Evolutionary conservation across 2,797 vertebrate genomes (phyloP).

Genomic region (Psittacula derbiana): DNA sequence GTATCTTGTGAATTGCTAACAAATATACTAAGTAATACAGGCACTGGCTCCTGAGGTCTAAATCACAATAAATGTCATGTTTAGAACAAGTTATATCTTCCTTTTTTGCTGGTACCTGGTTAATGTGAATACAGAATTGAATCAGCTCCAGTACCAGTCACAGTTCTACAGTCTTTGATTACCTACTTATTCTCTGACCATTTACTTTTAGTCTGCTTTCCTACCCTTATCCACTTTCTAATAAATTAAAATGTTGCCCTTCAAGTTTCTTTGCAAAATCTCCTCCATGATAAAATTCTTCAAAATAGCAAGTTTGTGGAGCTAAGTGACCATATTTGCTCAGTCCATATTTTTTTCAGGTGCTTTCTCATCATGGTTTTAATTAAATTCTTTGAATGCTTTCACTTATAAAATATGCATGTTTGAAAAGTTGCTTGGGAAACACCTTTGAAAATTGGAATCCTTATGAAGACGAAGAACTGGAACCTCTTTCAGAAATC

Average conservation of each 20-base stretch:
- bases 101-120: neutral
- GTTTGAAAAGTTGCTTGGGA: neutral
- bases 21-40: neutral
- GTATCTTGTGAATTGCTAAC: neutral
- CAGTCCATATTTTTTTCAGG: neutral
- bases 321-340: neutral
- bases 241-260: neutral
- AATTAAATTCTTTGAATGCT: neutral
- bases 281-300: neutral
- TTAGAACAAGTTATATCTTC: neutral
- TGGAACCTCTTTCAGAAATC: neutral
- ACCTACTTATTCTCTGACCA: neutral
- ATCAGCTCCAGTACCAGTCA: neutral
- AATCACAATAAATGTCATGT: neutral
- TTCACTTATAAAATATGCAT: neutral
- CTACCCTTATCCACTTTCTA: neutral
- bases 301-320: neutral
- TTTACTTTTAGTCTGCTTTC: neutral
- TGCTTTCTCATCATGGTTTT: neutral
- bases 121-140: neutral
- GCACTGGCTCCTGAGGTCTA: neutral
- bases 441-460: neutral
- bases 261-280: neutral
- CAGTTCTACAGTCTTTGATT: neutral
- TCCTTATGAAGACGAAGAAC: neutral